A percentile compares a stretch with the other conserved stretches of the same genome.
phyloP scores from a whole-genome alignment of 2,113 vertebrate genomes.

The Notothenia coriiceps region DNA sequence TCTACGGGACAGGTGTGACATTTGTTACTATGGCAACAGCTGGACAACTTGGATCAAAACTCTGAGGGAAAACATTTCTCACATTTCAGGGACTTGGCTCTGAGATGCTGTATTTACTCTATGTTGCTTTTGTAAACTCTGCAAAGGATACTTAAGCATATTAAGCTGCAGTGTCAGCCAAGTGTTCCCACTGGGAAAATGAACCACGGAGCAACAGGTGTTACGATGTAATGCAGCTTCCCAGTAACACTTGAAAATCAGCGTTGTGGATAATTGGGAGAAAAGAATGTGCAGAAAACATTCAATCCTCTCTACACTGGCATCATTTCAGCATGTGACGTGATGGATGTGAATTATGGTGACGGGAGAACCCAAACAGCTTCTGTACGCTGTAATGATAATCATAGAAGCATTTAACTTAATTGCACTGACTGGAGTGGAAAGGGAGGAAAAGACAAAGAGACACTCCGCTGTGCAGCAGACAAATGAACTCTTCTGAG shows the following conservation, averaged over 20 bases:
- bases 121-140: constrained; percentile 11
- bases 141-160: constrained; percentile 12
- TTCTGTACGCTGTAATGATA: constrained; percentile 46
- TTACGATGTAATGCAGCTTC: constrained; percentile 41
- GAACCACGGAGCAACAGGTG: constrained; percentile 63
- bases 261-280: constrained; percentile 7
- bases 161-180: constrained; percentile 37
- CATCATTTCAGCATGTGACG: not conserved
- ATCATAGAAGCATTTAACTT: constrained; percentile 37
- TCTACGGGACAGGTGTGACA: constrained; percentile 59
- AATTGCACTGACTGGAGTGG: constrained; percentile 20
- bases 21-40: constrained; percentile 34
- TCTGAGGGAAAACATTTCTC: constrained; percentile 28
- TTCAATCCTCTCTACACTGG: constrained; percentile 37
- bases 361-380: constrained; percentile 27
- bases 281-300: not conserved
- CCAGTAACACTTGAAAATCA: constrained; percentile 20
- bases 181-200: constrained; percentile 47
- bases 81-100: constrained; percentile 34
- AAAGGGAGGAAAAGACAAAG: constrained; percentile 28
- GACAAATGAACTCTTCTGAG: constrained; percentile 62
- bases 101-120: constrained; percentile 20
- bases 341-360: constrained; percentile 12
- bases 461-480: constrained; percentile 40
- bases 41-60: constrained; percentile 23